Conservation (phyloP, 2,888 invertebrate species). For the Drosophila falleni region DNA sequence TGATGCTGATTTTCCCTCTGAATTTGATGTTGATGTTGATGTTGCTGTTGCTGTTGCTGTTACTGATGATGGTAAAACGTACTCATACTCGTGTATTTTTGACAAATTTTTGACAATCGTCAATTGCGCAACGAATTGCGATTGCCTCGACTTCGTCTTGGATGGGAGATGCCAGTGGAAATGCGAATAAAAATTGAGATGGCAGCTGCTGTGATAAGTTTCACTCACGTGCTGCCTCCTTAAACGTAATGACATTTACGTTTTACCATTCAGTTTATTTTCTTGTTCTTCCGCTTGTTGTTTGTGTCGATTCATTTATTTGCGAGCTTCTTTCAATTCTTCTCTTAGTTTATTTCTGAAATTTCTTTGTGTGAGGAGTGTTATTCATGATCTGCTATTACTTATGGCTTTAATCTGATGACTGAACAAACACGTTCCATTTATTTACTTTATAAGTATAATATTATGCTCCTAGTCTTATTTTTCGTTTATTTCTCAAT, state of each 20-base stretch:
- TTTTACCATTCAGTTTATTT: conserved; percentile 42
- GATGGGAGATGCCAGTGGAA: not conserved
- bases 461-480: not conserved
- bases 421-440: conserved; percentile 24
- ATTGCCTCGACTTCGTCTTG: conserved; percentile 9
- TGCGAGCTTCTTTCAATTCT: conserved; percentile 3
- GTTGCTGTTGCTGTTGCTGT: not conserved
- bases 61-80: conserved; percentile 52
- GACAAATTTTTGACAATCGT: conserved; percentile 81
- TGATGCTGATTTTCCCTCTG: conserved; percentile 35
- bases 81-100: conserved; percentile 48
- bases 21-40: conserved; percentile 6
- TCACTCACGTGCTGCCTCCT: conserved; percentile 62
- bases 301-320: conserved; percentile 38
- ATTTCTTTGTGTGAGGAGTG: not conserved
- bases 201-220: conserved; percentile 63
- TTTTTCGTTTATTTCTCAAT: conserved; percentile 15
- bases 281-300: conserved; percentile 17
- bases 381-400: conserved; percentile 22
- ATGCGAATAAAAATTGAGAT: conserved; percentile 27
- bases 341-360: not conserved
- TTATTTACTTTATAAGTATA: conserved; percentile 15
- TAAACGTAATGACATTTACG: conserved; percentile 58
- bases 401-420: conserved; percentile 19
- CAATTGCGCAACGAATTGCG: conserved; percentile 65